Evolutionary conservation across 2,888 invertebrate species (phyloP).

Genomic region (Atrina japonica): DNA sequence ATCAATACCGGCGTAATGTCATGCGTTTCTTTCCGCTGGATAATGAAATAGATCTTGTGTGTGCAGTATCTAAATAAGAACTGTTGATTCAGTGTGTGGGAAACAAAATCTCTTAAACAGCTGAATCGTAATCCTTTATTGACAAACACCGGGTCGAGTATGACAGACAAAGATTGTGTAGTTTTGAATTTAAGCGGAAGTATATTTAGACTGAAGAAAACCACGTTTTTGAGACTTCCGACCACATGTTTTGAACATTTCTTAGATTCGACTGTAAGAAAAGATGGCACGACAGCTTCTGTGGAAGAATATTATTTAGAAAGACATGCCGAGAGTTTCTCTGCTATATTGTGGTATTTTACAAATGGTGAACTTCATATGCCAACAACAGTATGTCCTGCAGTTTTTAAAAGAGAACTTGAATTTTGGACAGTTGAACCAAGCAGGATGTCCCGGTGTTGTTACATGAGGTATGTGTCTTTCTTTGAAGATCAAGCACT

Average conservation of each 20-base stretch:
- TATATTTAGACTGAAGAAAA: slow-evolving; percentile 35
- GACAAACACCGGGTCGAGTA: too few relatives aligned
- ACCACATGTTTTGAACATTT: slow-evolving; percentile 31
- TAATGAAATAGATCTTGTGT: too few relatives aligned
- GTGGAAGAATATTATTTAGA: slow-evolving; percentile 47
- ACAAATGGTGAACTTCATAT: slow-evolving; percentile 92
- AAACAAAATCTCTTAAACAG: too few relatives aligned
- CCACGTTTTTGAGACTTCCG: slow-evolving; percentile 34
- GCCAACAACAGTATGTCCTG: slow-evolving; percentile 93
- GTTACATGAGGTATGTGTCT: slow-evolving; percentile 45
- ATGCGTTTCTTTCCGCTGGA: too few relatives aligned
- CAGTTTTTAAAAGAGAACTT: slow-evolving; percentile 85
- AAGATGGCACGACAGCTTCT: background rate
- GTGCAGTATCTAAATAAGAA: too few relatives aligned
- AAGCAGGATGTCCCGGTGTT: slow-evolving; percentile 48
- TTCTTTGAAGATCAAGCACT: slow-evolving; percentile 45
- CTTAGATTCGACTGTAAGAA: background rate
- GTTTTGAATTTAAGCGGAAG: slow-evolving; percentile 44
- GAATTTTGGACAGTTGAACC: slow-evolving; percentile 52
- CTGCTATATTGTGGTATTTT: slow-evolving; percentile 53
- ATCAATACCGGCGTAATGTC: too few relatives aligned
- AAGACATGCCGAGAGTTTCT: slow-evolving; percentile 49
- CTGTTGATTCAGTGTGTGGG: too few relatives aligned
- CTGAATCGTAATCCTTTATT: too few relatives aligned
- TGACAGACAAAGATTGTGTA: background rate